Evolutionary conservation across 1,140 invertebrate species (phyloP).

Genomic region (Sipha flava): DNA sequence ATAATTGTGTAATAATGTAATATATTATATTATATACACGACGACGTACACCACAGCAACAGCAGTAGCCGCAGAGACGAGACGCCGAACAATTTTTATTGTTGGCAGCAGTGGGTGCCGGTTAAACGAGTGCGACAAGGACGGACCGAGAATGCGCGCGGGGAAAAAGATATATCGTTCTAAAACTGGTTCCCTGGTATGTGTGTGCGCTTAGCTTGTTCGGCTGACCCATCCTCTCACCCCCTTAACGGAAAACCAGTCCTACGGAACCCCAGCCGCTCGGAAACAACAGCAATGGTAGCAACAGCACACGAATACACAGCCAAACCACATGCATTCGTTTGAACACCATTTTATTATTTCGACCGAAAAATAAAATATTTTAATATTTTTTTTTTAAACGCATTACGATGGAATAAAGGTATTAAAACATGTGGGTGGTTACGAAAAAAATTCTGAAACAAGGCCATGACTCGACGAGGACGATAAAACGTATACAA

Average conservation of each 20-base stretch:
- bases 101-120: conserved; percentile 32
- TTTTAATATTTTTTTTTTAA: not conserved
- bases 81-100: not conserved
- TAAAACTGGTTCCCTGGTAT: conserved; percentile 31
- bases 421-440: too few species aligned
- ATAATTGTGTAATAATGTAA: too few species aligned
- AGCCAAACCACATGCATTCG: not conserved
- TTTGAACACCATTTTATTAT: not conserved
- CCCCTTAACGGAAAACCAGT: conserved; percentile 31
- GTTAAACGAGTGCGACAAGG: conserved; percentile 6
- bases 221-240: conserved; percentile 24
- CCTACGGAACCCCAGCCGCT: conserved; percentile 13
- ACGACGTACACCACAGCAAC: too few species aligned
- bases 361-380: not conserved
- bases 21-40: too few species aligned
- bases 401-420: too few species aligned
- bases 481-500: too few species aligned
- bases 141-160: not conserved
- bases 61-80: not conserved
- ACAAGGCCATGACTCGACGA: too few species aligned
- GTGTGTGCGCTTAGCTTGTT: not conserved
- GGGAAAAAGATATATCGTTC: not conserved
- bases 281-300: not conserved
- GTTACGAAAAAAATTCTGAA: too few species aligned
- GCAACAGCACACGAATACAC: not conserved